A percentile compares a stretch with the other conserved stretches of the same genome.
Conservation (phyloP, 2,797 vertebrate species). For the Brachymystax lenok region DNA sequence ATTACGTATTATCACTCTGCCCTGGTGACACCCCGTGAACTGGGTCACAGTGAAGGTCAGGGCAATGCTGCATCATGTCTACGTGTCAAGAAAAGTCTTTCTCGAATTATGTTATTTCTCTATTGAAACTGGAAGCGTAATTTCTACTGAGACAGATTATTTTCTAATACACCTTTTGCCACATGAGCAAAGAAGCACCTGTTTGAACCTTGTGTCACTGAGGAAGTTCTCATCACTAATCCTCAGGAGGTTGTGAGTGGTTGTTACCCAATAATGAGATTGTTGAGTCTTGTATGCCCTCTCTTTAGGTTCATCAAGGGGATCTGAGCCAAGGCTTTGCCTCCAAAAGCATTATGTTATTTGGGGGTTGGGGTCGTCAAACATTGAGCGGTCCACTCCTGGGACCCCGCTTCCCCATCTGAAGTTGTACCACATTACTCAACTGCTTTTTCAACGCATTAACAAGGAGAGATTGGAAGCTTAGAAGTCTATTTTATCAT, state of each 20-base stretch:
- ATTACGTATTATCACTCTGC: conserved; percentile 30
- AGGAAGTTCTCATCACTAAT: not conserved
- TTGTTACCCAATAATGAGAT: conserved; percentile 2
- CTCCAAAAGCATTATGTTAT: not conserved
- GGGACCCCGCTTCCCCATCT: conserved; percentile 25
- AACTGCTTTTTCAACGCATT: conserved; percentile 39
- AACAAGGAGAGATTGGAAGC: conserved; percentile 35
- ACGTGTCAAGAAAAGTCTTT: conserved; percentile 1
- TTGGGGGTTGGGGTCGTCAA: conserved; percentile 15
- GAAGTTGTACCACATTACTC: conserved; percentile 44
- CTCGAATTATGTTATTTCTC: not conserved
- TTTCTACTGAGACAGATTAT: not conserved
- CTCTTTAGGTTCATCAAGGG: conserved; percentile 6
- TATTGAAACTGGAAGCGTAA: not conserved
- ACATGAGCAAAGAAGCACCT: conserved; percentile 13
- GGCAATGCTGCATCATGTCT: conserved; percentile 5
- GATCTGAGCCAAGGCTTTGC: not conserved
- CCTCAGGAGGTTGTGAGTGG: conserved; percentile 4
- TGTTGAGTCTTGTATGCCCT: conserved; percentile 3
- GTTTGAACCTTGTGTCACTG: conserved; percentile 7
- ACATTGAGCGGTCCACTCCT: conserved; percentile 12
- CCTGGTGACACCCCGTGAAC: conserved; percentile 21
- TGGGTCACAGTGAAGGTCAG: conserved; percentile 27
- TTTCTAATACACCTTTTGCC: not conserved
- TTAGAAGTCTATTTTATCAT: conserved; percentile 57